These are phyloP conservation scores for Diaperis boleti DNA, from an alignment of 2,888 invertebrate genomes.

Conservation along the genomic window DNA sequence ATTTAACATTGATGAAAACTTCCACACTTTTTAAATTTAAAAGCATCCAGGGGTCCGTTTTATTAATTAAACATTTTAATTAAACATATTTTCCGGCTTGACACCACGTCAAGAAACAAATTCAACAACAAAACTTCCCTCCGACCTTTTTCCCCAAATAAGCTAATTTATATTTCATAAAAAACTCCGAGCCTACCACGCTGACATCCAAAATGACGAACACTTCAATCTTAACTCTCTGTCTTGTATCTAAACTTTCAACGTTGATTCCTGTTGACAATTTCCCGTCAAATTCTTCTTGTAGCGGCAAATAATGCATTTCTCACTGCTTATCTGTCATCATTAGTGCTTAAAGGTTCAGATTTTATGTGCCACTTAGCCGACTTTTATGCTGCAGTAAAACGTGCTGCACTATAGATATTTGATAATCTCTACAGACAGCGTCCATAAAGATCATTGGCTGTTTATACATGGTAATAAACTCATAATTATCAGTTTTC, in stretches of 20 bases:
- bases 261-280: conserved; percentile 30
- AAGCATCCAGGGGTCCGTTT: no score
- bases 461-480: conserved; percentile 22
- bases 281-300: conserved; percentile 15
- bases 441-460: conserved; percentile 19
- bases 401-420: conserved; percentile 42
- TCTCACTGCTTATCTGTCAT: conserved; percentile 41
- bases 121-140: neutral
- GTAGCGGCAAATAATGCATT: conserved; percentile 27
- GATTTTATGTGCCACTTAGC: conserved; percentile 45
- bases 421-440: conserved; percentile 32
- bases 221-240: conserved; percentile 3
- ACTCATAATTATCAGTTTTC: neutral
- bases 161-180: neutral
- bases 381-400: conserved; percentile 43
- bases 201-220: neutral
- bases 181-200: neutral
- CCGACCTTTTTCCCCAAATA: neutral
- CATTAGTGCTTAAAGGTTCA: conserved; percentile 43
- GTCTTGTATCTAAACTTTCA: conserved; percentile 3
- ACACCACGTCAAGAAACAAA: neutral
- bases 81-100: neutral
- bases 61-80: no score
- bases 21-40: no score
- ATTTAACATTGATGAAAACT: no score